Evolutionary conservation across 2,797 vertebrate species (phyloP).

Genomic region (Eurystomus glaucurus): DNA sequence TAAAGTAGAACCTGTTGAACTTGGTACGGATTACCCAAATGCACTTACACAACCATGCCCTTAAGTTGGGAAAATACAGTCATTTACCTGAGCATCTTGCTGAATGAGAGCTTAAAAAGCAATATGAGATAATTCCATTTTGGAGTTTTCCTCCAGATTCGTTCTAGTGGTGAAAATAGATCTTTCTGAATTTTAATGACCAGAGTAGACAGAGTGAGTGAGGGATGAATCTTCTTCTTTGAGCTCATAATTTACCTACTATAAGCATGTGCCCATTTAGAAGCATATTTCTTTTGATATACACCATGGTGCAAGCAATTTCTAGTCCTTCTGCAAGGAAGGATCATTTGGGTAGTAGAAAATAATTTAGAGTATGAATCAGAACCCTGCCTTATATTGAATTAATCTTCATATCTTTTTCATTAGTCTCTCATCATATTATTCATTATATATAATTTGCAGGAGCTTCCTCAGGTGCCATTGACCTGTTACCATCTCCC

Average conservation of each 20-base stretch:
- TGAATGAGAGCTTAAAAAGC: not conserved
- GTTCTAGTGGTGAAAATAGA: not conserved
- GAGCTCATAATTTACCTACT: not conserved
- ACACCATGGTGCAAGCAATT: not conserved
- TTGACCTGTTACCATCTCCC: conserved; percentile 93
- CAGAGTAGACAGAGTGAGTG: not conserved
- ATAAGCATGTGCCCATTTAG: not conserved
- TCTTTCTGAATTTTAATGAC: not conserved
- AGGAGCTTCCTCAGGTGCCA: conserved; percentile 96
- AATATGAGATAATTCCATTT: not conserved
- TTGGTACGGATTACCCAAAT: not conserved
- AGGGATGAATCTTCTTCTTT: not conserved
- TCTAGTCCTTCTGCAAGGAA: not conserved
- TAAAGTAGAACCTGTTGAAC: not conserved
- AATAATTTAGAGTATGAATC: not conserved
- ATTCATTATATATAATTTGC: not conserved
- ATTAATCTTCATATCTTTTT: not conserved
- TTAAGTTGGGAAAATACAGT: not conserved
- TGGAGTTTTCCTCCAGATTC: not conserved
- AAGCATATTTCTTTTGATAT: not conserved
- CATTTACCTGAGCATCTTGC: not conserved
- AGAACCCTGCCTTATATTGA: not conserved
- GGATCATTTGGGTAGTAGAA: not conserved
- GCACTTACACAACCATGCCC: not conserved
- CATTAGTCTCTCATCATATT: not conserved